A percentile compares a stretch with the other conserved stretches of the same genome.
phyloP scores from a whole-genome alignment of 2,888 invertebrate genomes.

The Rhynchonema sp. region DNA sequence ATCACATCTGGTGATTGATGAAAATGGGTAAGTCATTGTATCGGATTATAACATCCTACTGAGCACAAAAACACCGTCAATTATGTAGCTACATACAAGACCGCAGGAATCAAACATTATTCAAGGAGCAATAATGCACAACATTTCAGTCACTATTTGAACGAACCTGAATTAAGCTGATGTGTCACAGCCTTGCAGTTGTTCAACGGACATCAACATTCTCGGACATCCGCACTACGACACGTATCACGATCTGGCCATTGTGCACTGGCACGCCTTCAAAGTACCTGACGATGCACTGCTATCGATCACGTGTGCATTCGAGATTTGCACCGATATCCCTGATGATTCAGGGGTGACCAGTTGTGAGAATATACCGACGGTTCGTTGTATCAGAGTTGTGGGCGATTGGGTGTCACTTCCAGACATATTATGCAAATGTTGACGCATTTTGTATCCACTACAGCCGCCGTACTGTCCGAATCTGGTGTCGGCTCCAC shows the following conservation, averaged over 20 bases:
- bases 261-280: slow-evolving; percentile 26
- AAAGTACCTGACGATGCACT: slow-evolving; percentile 22
- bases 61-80: too few species aligned
- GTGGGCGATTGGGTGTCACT: too few species aligned
- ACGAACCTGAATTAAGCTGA: too few species aligned
- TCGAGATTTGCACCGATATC: slow-evolving; percentile 23
- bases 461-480: slow-evolving; percentile 24
- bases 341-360: slow-evolving; percentile 15
- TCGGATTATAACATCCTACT: too few species aligned
- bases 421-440: too few species aligned
- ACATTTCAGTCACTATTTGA: too few species aligned
- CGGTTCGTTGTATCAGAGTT: too few species aligned
- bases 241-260: slow-evolving; percentile 23
- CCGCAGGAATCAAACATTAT: background rate
- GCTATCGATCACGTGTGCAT: slow-evolving; percentile 18
- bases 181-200: slow-evolving; percentile 10
- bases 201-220: slow-evolving; percentile 25
- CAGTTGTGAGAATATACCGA: slow-evolving; percentile 19
- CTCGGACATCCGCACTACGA: slow-evolving; percentile 25
- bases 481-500: slow-evolving; percentile 21
- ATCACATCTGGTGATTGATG: slow-evolving; percentile 20
- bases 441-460: background rate
- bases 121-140: too few species aligned
- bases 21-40: slow-evolving; percentile 18
- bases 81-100: background rate